Conservation (phyloP, 2,888 invertebrate species). For the Ectemnius continuus region DNA sequence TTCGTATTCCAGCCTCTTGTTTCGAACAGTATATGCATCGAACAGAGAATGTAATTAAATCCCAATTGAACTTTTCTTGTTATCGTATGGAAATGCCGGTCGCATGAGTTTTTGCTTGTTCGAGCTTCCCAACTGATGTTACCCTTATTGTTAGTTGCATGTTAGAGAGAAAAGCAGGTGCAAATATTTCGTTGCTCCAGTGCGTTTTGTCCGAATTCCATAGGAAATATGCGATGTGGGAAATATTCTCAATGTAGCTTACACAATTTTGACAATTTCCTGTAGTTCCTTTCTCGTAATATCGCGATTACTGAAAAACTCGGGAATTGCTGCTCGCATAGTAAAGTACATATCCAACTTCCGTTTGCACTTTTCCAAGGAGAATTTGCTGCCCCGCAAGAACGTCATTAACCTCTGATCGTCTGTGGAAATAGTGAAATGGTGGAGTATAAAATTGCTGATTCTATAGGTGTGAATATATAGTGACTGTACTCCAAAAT, state of each 20-base stretch:
- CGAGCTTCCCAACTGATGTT: constrained; percentile 3
- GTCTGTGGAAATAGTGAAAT: constrained; percentile 79
- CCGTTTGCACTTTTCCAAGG: constrained; percentile 90
- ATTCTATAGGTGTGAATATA: not conserved
- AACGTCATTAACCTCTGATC: constrained; percentile 89
- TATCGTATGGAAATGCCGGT: constrained; percentile 22
- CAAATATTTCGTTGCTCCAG: no score
- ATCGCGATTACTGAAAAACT: constrained; percentile 89
- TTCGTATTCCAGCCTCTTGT: no score
- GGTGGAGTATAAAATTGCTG: not conserved
- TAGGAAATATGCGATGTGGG: no score
- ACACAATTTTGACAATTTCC: constrained; percentile 85
- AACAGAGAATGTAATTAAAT: constrained; percentile 12
- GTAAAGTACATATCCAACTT: constrained; percentile 94
- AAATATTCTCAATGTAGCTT: constrained; percentile 71
- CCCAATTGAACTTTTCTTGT: constrained; percentile 25
- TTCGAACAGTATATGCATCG: no score
- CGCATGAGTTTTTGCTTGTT: constrained; percentile 12
- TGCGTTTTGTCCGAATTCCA: no score
- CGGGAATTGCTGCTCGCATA: constrained; percentile 89
- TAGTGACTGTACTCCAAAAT: not conserved
- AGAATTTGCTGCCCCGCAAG: constrained; percentile 91
- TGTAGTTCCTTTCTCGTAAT: constrained; percentile 86
- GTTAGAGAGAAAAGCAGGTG: no score
- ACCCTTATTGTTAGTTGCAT: no score